Evolutionary conservation across 1,140 invertebrate genomes (phyloP), one percentile per base, ranked within the genome.

Genomic region (Helicorthomorpha holstii): DNA sequence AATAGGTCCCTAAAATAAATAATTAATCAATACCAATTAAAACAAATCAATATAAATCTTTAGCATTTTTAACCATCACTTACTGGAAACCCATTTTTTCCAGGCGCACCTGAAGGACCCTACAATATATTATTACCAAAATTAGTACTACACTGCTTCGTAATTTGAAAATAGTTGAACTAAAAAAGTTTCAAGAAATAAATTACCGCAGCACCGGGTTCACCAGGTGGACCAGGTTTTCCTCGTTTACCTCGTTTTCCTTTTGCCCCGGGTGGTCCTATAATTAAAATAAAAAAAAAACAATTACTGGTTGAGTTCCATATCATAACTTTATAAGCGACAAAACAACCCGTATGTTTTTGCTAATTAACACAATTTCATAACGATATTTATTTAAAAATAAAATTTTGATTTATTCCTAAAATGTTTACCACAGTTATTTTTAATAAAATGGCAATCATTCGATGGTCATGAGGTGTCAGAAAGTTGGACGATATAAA

Each of bases 31-130:
- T 48, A 53, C 44, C 23, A 51, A n/a, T 50, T 42, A 48, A 47
- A 49, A 12, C 42, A n/a, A n/a, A n/a, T n/a, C n/a, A n/a, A n/a
- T n/a, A n/a, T n/a, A n/a, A n/a, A n/a, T n/a, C n/a, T n/a, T n/a
- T n/a, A n/a, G n/a, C n/a, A n/a, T n/a, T n/a, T n/a, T n/a, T 16
- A 38, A 25, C 21, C 23, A 16, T 48, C 22, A 54, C 58, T 72
- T 85, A 88, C 84, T 79, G 83, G 84, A 78, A 86, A 86, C 75
- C 84, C 84, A 69, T 83, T 85, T 72, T 85, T 85, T 64, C 83
- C 83, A 58, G 80, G 74, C 60, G 80, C 75, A 67, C 83, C 83
- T 66, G 78, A 73, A 58, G 76, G 68, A 66, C 84, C 84, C 83
- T 85, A 75, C 58, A 79, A 79, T 27, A 16, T 7, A 12, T 12